Evolutionary conservation across 2,113 vertebrate species (phyloP), one percentile per base, ranked within the genome.

Genomic region (Prionailurus bengalensis): DNA sequence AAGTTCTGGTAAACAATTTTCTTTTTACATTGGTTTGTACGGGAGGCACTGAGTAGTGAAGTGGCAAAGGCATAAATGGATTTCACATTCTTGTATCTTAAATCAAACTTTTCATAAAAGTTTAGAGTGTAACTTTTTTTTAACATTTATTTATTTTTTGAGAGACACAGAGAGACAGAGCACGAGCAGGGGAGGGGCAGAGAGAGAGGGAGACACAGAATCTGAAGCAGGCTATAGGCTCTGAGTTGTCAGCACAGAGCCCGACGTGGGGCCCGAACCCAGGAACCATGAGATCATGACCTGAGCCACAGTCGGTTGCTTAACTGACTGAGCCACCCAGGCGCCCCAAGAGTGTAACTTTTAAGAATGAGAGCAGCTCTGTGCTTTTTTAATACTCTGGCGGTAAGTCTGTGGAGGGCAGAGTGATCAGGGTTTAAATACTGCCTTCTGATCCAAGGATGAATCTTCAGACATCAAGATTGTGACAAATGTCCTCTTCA

Each of bases 31-130:
- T 80, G 33, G 4, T 76, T 91, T 1, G 3, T 78, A 68, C 2
- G 51, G 25, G 48, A 91, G 48, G 29, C n/a, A 19, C 16, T 91
- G 71, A 48, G n/a, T 85, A 19, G 21, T 48, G 11, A 74, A 16
- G 14, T 68, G 48, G 31, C 9, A 91, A 83, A 45, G 65, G 8
- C 58, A 74, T 55, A 97, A 74, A 84, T 82, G 45, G 15, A 51
- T 86, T 97, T 83, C 14, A 36, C 78, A 27, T 53, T 95, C 39
- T 97, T 92, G 36, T 87, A 42, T 87, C 89, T 73, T 82, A 94
- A 61, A 42, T 31, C 7, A 70, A 65, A 91, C 21, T 55, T 55
- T 93, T 55, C 48, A 55, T 53, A 33, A 63, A 95, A 80, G 66
- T 82, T 63, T 70, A 51, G 4, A 83, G 15, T 27, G 6, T 88